Conservation (phyloP, 2,113 vertebrate species). For the Semicossyphus pulcher region DNA sequence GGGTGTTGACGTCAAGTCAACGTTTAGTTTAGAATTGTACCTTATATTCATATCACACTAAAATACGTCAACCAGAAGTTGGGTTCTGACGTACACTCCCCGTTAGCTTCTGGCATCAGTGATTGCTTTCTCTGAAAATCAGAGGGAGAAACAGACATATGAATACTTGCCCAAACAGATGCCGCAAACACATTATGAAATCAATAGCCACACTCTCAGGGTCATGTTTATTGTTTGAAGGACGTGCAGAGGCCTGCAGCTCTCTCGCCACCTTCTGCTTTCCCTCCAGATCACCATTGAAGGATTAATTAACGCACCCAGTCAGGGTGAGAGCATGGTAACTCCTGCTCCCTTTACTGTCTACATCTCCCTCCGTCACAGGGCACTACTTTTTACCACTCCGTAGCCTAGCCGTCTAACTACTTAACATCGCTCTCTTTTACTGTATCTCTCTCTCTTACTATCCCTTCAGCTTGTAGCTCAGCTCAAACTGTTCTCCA, state of each 20-base stretch:
- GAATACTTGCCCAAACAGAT: not conserved
- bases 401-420: constrained; percentile 2
- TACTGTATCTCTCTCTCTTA: not conserved
- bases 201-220: constrained; percentile 16
- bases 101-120: too few species aligned
- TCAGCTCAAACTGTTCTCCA: constrained; percentile 15
- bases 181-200: constrained; percentile 33
- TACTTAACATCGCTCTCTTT: constrained; percentile 16
- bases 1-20: too few species aligned
- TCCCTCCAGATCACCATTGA: constrained; percentile 28
- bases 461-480: not conserved
- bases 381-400: not conserved
- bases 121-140: not conserved
- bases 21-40: too few species aligned
- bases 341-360: constrained; percentile 8
- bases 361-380: constrained; percentile 18
- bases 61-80: too few species aligned
- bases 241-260: constrained; percentile 35
- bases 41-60: not conserved
- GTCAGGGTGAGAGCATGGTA: constrained; percentile 48
- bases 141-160: not conserved
- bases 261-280: not conserved
- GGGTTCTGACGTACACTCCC: too few species aligned
- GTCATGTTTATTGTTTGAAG: constrained; percentile 33
- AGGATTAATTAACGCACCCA: constrained; percentile 58